Evolutionary conservation across 2,888 invertebrate genomes (phyloP).

Genomic region (Sarcophaga rosellei): DNA sequence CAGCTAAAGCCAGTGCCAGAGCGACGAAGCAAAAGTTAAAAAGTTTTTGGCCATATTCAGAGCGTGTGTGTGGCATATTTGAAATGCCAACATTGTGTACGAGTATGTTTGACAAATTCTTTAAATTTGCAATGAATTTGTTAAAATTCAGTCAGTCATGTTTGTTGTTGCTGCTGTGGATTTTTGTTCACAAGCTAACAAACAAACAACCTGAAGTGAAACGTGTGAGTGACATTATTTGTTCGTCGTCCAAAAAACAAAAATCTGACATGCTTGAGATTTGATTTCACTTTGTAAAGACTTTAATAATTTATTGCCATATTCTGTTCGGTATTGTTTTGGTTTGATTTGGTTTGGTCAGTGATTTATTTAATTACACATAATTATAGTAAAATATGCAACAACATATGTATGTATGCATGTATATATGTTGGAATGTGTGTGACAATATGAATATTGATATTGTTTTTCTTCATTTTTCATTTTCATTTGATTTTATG

Average conservation of each 20-base stretch:
- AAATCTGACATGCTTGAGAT: not conserved
- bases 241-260: slow-evolving; percentile 53
- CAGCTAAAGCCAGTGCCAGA: not conserved
- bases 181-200: slow-evolving; percentile 12
- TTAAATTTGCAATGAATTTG: slow-evolving; percentile 72
- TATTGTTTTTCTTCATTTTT: slow-evolving; percentile 28
- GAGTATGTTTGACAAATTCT: slow-evolving; percentile 77
- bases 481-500: slow-evolving; percentile 17
- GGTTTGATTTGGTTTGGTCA: slow-evolving; percentile 15
- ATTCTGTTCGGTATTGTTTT: not conserved
- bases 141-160: slow-evolving; percentile 67
- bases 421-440: too few species aligned
- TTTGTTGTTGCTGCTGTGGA: slow-evolving; percentile 57
- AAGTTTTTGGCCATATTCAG: slow-evolving; percentile 70
- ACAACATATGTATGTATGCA: slow-evolving; percentile 6
- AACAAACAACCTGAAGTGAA: not conserved
- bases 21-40: not conserved
- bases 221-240: slow-evolving; percentile 67
- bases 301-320: slow-evolving; percentile 50
- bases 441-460: slow-evolving; percentile 63
- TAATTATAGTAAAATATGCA: slow-evolving; percentile 66
- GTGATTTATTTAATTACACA: slow-evolving; percentile 66
- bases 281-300: slow-evolving; percentile 11
- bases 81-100: slow-evolving; percentile 70
- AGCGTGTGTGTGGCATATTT: slow-evolving; percentile 78